phyloP scores from a whole-genome alignment of 2,113 vertebrate species.

The Amblyornis subalaris region DNA sequence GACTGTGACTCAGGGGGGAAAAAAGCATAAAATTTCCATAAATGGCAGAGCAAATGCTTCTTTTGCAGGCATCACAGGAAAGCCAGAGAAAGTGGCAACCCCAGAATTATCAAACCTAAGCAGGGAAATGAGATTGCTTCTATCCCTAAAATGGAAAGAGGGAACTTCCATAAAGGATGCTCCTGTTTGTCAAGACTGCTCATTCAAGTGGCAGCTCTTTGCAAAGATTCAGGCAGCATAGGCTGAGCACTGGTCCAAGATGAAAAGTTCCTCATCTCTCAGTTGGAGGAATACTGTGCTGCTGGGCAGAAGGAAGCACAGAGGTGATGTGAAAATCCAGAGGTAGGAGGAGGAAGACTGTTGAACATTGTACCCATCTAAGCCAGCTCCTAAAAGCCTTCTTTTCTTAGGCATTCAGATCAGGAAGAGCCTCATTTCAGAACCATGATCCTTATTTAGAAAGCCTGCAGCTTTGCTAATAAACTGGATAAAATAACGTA shows the following conservation, averaged over 20 bases:
- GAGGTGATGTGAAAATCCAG: neutral
- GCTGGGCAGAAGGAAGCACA: neutral
- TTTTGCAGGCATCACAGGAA: neutral
- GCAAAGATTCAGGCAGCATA: neutral
- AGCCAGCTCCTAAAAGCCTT: neutral
- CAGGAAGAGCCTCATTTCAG: neutral
- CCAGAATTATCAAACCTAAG: neutral
- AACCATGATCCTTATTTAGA: neutral
- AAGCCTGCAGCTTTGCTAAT: neutral
- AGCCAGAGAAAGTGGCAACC: neutral
- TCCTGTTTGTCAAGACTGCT: neutral
- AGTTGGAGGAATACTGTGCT: neutral
- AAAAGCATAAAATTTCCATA: neutral
- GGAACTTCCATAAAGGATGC: neutral
- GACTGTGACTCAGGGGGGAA: rapidly evolving
- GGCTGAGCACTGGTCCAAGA: neutral
- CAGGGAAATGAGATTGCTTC: neutral
- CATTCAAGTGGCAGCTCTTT: neutral
- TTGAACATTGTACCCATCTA: neutral
- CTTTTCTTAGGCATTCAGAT: neutral
- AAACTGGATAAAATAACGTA: neutral
- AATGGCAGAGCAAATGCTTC: neutral
- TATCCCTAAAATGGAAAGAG: neutral
- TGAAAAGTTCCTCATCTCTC: neutral
- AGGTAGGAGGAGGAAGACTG: neutral